These are phyloP conservation scores for Xyrauchen texanus DNA, from an alignment of 2,113 vertebrate genomes.

Conservation along the genomic window DNA sequence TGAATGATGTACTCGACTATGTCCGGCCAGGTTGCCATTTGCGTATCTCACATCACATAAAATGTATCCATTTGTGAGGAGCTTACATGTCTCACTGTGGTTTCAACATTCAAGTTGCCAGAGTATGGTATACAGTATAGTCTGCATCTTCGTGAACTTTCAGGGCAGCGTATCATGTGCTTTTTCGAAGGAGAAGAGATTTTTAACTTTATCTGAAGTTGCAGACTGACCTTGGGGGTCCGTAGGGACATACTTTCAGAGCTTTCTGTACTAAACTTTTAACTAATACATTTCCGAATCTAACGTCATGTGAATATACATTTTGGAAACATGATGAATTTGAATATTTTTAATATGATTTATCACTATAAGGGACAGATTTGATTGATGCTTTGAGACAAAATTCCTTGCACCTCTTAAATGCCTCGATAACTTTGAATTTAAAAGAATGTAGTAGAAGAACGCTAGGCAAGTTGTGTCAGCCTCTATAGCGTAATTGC, in stretches of 20 bases:
- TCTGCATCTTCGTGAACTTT: background rate
- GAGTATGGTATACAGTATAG: constrained; percentile 13
- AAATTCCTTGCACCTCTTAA: background rate
- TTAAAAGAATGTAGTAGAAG: too few species aligned
- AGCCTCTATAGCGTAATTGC: too few species aligned
- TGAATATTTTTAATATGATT: too few species aligned
- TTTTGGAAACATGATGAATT: constrained; percentile 1
- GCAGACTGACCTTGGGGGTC: background rate
- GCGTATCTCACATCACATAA: background rate
- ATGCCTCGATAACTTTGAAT: too few species aligned
- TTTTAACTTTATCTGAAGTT: constrained; percentile 21
- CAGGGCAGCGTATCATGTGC: background rate
- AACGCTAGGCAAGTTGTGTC: too few species aligned
- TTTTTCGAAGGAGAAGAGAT: constrained; percentile 34
- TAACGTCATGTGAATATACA: background rate
- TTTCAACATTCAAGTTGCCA: constrained; percentile 11
- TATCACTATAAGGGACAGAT: too few species aligned
- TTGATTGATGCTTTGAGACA: too few species aligned
- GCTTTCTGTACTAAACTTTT: background rate
- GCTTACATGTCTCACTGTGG: background rate
- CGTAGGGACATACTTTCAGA: background rate
- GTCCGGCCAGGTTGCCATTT: constrained; percentile 19
- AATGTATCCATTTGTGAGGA: constrained; percentile 6
- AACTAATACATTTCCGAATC: background rate
- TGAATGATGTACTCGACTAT: background rate